Percentiles rank a stretch among this genome's conserved stretches.
These are phyloP conservation scores for Hyperoplus lanceolatus DNA, from an alignment of 2,797 vertebrate species.

Conservation along the genomic window DNA sequence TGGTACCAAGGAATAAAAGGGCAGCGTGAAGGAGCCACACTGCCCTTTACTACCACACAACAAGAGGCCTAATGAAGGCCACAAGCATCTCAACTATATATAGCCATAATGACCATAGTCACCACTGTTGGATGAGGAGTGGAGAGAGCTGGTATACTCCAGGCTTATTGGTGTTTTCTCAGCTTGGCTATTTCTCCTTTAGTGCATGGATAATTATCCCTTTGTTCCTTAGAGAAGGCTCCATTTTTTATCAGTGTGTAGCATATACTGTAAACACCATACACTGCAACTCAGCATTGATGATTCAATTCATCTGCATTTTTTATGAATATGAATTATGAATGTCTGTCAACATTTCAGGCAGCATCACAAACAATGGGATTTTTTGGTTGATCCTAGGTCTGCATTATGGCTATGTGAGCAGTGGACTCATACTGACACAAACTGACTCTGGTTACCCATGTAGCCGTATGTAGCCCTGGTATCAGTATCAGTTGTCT, in stretches of 20 bases:
- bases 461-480: constrained; percentile 7
- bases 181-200: constrained; percentile 45
- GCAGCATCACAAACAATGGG: background rate
- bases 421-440: background rate
- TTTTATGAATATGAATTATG: no score
- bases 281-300: background rate
- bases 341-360: background rate
- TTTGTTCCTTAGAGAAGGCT: constrained; percentile 56
- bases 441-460: background rate
- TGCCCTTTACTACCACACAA: constrained; percentile 74
- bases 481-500: background rate
- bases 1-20: constrained; percentile 74
- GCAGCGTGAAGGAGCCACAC: constrained; percentile 59
- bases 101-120: constrained; percentile 76
- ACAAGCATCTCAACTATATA: constrained; percentile 74
- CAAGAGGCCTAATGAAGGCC: constrained; percentile 80
- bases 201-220: constrained; percentile 64
- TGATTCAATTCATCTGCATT: background rate
- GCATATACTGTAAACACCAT: background rate
- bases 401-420: background rate
- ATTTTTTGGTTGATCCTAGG: background rate
- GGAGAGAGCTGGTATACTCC: constrained; percentile 12
- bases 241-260: constrained; percentile 55
- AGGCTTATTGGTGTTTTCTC: constrained; percentile 62
- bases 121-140: constrained; percentile 33